Evolutionary conservation across 2,888 invertebrate genomes (phyloP).

Genomic region (Drosophila bunnanda): DNA sequence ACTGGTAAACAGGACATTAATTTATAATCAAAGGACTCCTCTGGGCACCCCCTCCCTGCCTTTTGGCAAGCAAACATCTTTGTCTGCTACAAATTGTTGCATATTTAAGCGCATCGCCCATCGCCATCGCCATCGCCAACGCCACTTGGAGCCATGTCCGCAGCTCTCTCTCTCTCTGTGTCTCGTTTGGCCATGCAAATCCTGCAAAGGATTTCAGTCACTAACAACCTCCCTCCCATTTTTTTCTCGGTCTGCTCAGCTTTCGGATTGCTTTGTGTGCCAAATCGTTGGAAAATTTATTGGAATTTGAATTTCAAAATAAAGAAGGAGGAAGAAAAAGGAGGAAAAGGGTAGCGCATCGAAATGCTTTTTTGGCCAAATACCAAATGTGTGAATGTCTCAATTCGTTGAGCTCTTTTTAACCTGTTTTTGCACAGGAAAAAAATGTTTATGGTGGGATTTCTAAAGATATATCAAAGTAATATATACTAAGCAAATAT

Average conservation of each 20-base stretch:
- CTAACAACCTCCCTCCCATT: slow-evolving; percentile 19
- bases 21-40: slow-evolving; percentile 69
- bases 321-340: slow-evolving; percentile 1
- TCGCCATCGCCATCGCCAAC: slow-evolving; percentile 7
- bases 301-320: slow-evolving; percentile 79
- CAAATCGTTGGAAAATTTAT: slow-evolving; percentile 78
- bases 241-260: slow-evolving; percentile 20
- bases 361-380: slow-evolving; percentile 66
- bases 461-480: not conserved
- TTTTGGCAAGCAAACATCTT: slow-evolving; percentile 56
- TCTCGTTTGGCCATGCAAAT: slow-evolving; percentile 40
- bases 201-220: slow-evolving; percentile 36
- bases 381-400: slow-evolving; percentile 65
- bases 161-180: slow-evolving; percentile 3
- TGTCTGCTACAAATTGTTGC: slow-evolving; percentile 72
- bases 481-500: not conserved
- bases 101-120: slow-evolving; percentile 57
- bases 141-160: slow-evolving; percentile 27
- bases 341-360: slow-evolving; percentile 41
- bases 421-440: slow-evolving; percentile 8
- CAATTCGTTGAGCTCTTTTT: not conserved
- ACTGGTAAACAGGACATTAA: slow-evolving; percentile 72
- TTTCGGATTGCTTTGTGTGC: slow-evolving; percentile 60
- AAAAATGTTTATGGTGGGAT: not conserved
- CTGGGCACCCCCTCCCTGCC: not conserved